Evolutionary conservation across 2,888 invertebrate genomes (phyloP).

Genomic region (Anaspis maculata): DNA sequence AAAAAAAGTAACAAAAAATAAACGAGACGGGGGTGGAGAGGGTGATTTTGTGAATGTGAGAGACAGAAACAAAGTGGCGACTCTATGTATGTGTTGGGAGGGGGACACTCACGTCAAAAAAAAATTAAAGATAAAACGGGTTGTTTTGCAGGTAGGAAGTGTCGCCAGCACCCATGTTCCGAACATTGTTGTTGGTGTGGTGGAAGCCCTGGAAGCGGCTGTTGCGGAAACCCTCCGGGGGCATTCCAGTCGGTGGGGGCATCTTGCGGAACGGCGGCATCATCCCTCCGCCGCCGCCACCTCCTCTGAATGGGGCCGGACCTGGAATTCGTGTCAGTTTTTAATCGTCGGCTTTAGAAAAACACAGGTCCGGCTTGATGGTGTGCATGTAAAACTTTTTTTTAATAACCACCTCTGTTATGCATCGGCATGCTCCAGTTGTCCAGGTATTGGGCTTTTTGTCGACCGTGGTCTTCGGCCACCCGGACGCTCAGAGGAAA

Average conservation of each 20-base stretch:
- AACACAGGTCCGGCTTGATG: too few relatives aligned
- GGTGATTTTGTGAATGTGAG: too few relatives aligned
- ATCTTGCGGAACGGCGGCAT: constrained; percentile 24
- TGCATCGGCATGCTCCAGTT: constrained; percentile 30
- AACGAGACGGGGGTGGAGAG: too few relatives aligned
- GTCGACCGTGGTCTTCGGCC: constrained; percentile 80
- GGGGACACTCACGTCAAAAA: too few relatives aligned
- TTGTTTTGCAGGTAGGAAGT: constrained; percentile 30
- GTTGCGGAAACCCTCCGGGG: too few relatives aligned
- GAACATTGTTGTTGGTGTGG: constrained; percentile 21
- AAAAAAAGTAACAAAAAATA: too few relatives aligned
- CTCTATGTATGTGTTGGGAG: too few relatives aligned
- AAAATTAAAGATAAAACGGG: constrained; percentile 26
- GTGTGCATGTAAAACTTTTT: too few relatives aligned
- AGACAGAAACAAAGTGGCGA: too few relatives aligned
- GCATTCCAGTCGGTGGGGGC: constrained; percentile 12
- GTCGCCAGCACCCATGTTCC: constrained; percentile 38
- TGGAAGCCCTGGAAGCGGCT: constrained; percentile 9
- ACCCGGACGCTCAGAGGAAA: constrained; percentile 70
- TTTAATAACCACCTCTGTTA: constrained; percentile 34
- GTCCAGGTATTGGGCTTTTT: constrained; percentile 56
- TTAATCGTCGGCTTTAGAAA: too few relatives aligned
- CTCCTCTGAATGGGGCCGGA: constrained; percentile 26
- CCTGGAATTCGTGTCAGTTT: constrained; percentile 12
- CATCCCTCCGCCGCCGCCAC: too few relatives aligned